These are phyloP conservation scores for Aselliscus stoliczkanus DNA, from an alignment of 2,797 vertebrate genomes.

Conservation along the genomic window DNA sequence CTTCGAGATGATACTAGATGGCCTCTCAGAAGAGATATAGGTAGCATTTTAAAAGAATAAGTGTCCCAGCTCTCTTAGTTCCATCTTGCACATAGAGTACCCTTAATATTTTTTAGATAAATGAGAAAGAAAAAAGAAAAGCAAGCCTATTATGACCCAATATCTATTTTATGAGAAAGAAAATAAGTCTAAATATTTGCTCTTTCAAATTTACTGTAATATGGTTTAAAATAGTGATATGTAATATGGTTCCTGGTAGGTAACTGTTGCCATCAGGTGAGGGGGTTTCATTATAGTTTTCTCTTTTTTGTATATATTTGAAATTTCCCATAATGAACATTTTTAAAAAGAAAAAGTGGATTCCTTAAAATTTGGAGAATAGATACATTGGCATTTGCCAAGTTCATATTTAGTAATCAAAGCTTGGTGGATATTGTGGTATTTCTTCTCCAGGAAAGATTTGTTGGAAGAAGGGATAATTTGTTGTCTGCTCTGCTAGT, in stretches of 20 bases:
- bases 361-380: neutral
- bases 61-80: neutral
- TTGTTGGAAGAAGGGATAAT: neutral
- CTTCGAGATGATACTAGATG: neutral
- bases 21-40: neutral
- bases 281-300: neutral
- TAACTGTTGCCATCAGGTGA: neutral
- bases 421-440: neutral
- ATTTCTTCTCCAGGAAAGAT: constrained; percentile 14
- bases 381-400: neutral
- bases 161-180: neutral
- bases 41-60: neutral
- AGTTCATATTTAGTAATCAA: constrained; percentile 26
- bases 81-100: neutral
- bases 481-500: neutral
- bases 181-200: neutral
- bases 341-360: neutral
- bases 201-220: constrained; percentile 21
- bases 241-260: neutral
- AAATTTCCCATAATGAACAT: neutral
- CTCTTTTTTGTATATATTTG: neutral
- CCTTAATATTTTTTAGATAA: constrained; percentile 32
- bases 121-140: neutral
- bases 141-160: neutral
- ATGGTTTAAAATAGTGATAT: neutral